These are phyloP conservation scores for Pristiophorus japonicus DNA, from an alignment of 2,113 vertebrate genomes.

Conservation along the genomic window DNA sequence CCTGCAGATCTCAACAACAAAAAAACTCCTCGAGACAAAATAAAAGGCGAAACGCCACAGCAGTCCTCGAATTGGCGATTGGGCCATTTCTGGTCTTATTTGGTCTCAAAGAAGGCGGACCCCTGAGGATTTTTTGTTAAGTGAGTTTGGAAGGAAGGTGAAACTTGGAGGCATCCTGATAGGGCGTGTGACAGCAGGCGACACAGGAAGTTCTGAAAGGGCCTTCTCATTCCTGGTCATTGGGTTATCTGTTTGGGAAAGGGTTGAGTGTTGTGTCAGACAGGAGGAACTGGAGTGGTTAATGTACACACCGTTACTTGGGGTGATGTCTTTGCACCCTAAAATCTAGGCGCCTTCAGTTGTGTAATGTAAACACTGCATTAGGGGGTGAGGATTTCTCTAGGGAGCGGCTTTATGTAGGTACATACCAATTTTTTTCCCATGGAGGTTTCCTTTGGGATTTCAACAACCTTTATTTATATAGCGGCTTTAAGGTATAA, in stretches of 20 bases:
- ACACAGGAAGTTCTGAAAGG: no score
- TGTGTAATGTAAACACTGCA: no score
- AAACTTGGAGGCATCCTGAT: not conserved
- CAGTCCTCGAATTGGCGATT: not conserved
- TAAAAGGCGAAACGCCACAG: not conserved
- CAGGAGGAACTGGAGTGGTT: no score
- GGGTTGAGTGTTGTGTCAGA: not conserved
- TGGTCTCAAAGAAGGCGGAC: not conserved
- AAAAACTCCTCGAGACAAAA: not conserved
- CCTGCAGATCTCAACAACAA: not conserved
- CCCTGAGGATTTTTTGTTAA: not conserved
- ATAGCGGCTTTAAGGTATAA: no score
- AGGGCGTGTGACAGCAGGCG: not conserved
- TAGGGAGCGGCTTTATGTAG: not conserved
- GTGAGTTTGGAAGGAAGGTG: not conserved
- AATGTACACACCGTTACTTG: no score
- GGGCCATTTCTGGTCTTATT: no score
- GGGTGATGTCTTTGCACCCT: no score
- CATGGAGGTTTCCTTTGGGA: not conserved
- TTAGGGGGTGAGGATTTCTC: not conserved
- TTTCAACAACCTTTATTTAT: no score
- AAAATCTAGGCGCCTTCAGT: no score
- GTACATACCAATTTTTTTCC: not conserved
- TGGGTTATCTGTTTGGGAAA: not conserved
- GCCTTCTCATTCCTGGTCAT: not conserved